A percentile compares a stretch with the other conserved stretches of the same genome.
Evolutionary conservation across 1,140 invertebrate genomes (phyloP).

Genomic region (Drosophila watanabei): DNA sequence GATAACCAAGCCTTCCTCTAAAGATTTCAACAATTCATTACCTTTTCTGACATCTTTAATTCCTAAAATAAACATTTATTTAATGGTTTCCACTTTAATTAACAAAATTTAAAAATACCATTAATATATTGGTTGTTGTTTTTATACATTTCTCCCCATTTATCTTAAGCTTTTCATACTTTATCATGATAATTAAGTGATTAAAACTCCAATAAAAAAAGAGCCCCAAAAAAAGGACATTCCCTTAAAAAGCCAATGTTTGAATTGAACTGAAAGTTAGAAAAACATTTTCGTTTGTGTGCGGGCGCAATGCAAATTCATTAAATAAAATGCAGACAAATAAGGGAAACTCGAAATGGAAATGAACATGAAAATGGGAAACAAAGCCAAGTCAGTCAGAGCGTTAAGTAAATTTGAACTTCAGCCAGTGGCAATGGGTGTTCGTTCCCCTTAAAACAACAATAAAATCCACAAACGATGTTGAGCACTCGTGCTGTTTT

Average conservation of each 20-base stretch:
- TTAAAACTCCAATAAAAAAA: constrained; percentile 12
- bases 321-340: constrained; percentile 47
- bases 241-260: constrained; percentile 10
- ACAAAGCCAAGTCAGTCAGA: constrained; percentile 36
- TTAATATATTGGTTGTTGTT: background rate
- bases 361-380: constrained; percentile 25
- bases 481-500: constrained; percentile 28
- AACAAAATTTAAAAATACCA: background rate
- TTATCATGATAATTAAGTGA: constrained; percentile 11
- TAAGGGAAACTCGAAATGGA: constrained; percentile 15
- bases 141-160: background rate
- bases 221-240: background rate
- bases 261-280: constrained; percentile 29
- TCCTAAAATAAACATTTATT: background rate
- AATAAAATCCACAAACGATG: constrained; percentile 37
- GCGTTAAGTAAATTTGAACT: constrained; percentile 48
- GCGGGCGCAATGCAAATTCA: constrained; percentile 42
- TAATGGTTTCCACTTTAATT: background rate
- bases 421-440: constrained; percentile 27
- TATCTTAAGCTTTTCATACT: background rate
- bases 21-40: background rate
- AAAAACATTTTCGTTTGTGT: constrained; percentile 25
- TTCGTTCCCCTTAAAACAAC: constrained; percentile 27
- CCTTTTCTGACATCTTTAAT: background rate
- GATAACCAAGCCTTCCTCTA: too few relatives aligned